Percentiles rank a stretch among this genome's conserved stretches.
phyloP scores from a whole-genome alignment of 2,797 vertebrate species.

The Pseudochirops corinnae region DNA sequence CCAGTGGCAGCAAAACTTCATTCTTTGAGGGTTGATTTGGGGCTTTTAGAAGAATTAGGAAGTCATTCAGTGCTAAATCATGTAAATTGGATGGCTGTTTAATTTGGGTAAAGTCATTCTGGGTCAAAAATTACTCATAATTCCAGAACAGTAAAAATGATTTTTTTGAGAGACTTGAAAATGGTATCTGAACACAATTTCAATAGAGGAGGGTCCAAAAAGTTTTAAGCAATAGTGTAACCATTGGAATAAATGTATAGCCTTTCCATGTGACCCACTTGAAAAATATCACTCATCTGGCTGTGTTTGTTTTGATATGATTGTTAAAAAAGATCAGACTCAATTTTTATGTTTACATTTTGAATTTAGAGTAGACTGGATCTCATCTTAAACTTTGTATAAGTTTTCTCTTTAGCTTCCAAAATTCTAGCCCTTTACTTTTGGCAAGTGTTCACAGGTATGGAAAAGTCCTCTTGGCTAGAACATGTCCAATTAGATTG shows the following conservation, averaged over 20 bases:
- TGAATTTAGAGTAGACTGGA: background rate
- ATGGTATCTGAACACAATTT: background rate
- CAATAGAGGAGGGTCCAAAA: background rate
- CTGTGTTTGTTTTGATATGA: background rate
- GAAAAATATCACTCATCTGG: background rate
- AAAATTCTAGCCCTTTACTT: background rate
- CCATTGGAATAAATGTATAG: background rate
- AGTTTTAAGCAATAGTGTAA: background rate
- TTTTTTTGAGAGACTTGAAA: background rate
- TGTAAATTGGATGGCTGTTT: background rate
- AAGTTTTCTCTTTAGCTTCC: background rate
- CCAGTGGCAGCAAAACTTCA: background rate
- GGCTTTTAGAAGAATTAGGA: background rate
- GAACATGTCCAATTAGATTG: background rate
- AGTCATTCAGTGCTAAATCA: background rate
- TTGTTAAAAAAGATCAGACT: background rate
- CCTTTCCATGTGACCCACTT: background rate
- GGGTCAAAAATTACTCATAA: background rate
- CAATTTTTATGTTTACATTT: background rate
- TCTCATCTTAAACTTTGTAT: background rate
- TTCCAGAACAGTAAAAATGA: background rate
- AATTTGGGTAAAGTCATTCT: background rate
- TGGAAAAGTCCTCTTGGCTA: background rate
- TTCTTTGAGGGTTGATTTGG: background rate
- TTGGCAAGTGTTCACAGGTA: background rate